These are phyloP conservation scores for Scomber colias DNA, from an alignment of 2,113 vertebrate genomes.

Conservation along the genomic window DNA sequence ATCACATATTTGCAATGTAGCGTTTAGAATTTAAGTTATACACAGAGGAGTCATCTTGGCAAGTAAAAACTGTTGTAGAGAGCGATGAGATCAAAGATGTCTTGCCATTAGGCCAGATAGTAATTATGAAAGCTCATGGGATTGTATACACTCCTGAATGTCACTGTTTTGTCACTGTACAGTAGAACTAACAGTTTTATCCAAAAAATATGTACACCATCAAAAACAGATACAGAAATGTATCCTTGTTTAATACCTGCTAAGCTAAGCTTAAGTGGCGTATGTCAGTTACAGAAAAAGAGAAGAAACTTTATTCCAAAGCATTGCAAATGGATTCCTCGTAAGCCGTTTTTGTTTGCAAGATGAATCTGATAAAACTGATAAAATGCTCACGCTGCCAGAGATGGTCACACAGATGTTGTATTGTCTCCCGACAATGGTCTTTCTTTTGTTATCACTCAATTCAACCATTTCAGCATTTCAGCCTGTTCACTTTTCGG, in stretches of 20 bases:
- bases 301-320: conserved; percentile 25
- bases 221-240: conserved; percentile 29
- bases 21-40: neutral
- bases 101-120: neutral
- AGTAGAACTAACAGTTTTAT: neutral
- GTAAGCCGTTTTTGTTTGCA: conserved; percentile 7
- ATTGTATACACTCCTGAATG: too few species aligned
- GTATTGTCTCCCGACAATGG: conserved; percentile 12
- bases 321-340: conserved; percentile 22
- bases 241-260: conserved; percentile 30
- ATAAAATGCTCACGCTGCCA: conserved; percentile 9
- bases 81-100: neutral
- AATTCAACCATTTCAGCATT: conserved; percentile 8
- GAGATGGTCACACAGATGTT: conserved; percentile 3
- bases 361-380: conserved; percentile 17
- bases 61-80: neutral
- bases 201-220: neutral
- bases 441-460: conserved; percentile 16
- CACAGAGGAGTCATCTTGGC: neutral
- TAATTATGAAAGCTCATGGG: neutral
- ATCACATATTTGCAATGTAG: neutral
- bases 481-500: conserved; percentile 14
- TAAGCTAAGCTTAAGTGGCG: conserved; percentile 24
- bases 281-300: neutral
- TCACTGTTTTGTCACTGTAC: neutral